Percentiles rank a stretch among this genome's conserved stretches.
Conservation (phyloP, 2,797 vertebrate species). For the Platyrinchus mystaceus region DNA sequence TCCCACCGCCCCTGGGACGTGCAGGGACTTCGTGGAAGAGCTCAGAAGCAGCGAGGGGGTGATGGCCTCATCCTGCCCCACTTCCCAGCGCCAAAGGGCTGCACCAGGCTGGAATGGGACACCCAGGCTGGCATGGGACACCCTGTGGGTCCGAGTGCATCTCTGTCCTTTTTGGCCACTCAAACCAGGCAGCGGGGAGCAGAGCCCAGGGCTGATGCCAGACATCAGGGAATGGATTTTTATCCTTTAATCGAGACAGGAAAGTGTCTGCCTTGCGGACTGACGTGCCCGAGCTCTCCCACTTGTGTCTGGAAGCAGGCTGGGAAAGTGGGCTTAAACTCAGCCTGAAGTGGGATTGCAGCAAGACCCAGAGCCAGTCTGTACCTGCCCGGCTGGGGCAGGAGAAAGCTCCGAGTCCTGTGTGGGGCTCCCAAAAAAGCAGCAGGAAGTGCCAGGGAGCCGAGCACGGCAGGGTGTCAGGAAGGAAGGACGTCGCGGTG, state of each 20-base stretch:
- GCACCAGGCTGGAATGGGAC: not conserved
- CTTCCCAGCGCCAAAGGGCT: fast-evolving
- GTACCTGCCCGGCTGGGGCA: not conserved
- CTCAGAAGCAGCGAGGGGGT: not conserved
- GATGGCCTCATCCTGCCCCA: not conserved
- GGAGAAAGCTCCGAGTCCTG: not conserved
- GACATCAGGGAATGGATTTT: not conserved
- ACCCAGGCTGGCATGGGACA: not conserved
- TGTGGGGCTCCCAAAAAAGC: not conserved
- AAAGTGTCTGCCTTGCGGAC: not conserved
- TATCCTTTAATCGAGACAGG: not conserved
- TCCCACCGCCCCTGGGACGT: fast-evolving
- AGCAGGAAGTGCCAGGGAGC: fast-evolving
- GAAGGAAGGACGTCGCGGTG: fast-evolving
- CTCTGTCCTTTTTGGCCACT: not conserved
- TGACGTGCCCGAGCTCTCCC: not conserved
- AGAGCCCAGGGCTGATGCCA: not conserved
- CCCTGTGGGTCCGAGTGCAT: fast-evolving
- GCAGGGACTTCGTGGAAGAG: not conserved
- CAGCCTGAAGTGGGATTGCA: not conserved
- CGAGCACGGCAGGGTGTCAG: not conserved
- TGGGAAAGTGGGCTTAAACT: not conserved
- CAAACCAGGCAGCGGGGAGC: not conserved
- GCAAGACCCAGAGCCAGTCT: fast-evolving
- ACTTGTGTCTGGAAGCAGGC: not conserved